Conservation (phyloP, 2,113 vertebrate genomes). For the Ptilorrhoa leucosticta region DNA sequence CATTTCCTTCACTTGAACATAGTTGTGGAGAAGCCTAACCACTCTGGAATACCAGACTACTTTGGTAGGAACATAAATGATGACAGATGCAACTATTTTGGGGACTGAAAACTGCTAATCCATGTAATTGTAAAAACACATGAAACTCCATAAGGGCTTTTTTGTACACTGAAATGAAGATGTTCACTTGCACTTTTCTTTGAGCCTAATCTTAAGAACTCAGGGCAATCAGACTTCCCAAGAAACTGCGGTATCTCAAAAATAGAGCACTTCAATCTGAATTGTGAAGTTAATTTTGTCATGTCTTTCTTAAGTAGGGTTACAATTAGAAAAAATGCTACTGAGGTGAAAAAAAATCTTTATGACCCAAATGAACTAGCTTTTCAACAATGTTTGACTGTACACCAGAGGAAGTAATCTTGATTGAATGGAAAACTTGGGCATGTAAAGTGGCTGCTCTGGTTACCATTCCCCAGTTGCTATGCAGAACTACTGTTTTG, state of each 20-base stretch:
- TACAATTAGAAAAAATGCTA: neutral
- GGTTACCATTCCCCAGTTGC: neutral
- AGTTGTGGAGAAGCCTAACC: constrained; percentile 49
- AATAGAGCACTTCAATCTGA: neutral
- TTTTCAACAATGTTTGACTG: neutral
- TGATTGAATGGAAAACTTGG: neutral
- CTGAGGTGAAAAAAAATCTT: neutral
- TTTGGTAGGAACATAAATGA: constrained; percentile 37
- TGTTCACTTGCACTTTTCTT: neutral
- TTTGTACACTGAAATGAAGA: neutral
- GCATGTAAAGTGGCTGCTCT: neutral
- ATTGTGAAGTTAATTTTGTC: neutral
- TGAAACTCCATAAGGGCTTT: neutral
- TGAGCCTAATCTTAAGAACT: neutral
- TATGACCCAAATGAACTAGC: neutral
- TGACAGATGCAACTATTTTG: constrained; percentile 39
- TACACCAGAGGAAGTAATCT: neutral
- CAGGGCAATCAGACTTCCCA: neutral
- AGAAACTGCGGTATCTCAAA: neutral
- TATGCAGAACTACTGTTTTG: neutral
- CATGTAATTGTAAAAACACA: constrained; percentile 13
- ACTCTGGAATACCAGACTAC: constrained; percentile 49
- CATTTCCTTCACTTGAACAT: constrained; percentile 38
- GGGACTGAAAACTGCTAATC: constrained; percentile 38
- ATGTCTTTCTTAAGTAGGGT: neutral